Evolutionary conservation across 1,140 invertebrate species (phyloP).

Genomic region (Drosophila leontia): DNA sequence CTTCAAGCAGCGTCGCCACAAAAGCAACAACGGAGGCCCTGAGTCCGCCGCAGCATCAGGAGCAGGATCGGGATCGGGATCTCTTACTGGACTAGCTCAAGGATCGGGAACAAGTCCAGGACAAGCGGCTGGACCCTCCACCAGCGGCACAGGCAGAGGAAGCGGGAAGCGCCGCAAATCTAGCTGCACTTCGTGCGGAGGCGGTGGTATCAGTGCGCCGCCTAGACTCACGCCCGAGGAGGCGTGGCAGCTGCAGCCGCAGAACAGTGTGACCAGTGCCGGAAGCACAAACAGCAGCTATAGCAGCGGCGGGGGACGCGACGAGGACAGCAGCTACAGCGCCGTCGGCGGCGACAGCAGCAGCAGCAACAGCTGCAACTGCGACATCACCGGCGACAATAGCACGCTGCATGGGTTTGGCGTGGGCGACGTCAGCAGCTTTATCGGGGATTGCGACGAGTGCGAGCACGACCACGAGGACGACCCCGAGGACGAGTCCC

Average conservation of each 20-base stretch:
- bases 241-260: slow-evolving; percentile 70
- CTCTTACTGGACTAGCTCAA: slow-evolving; percentile 20
- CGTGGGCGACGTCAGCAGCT: slow-evolving; percentile 75
- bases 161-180: slow-evolving; percentile 61
- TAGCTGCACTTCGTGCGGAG: slow-evolving; percentile 67
- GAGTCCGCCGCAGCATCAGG: background rate
- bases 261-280: slow-evolving; percentile 72
- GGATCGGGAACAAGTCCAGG: slow-evolving; percentile 28
- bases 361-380: slow-evolving; percentile 82
- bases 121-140: slow-evolving; percentile 22
- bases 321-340: slow-evolving; percentile 73
- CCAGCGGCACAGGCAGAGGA: slow-evolving; percentile 14
- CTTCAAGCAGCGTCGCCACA: slow-evolving; percentile 69
- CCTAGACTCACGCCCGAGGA: slow-evolving; percentile 64
- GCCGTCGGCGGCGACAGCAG: slow-evolving; percentile 74
- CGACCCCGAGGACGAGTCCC: slow-evolving; percentile 60
- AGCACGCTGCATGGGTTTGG: slow-evolving; percentile 77
- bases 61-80: slow-evolving; percentile 15
- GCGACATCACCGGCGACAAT: slow-evolving; percentile 80
- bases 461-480: slow-evolving; percentile 45
- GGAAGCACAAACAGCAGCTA: slow-evolving; percentile 74
- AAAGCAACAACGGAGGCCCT: slow-evolving; percentile 63
- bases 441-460: slow-evolving; percentile 69
- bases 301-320: slow-evolving; percentile 62
- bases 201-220: slow-evolving; percentile 24